These are phyloP conservation scores for Drosophila nigromelanica DNA, from an alignment of 1,140 invertebrate genomes.

Conservation along the genomic window DNA sequence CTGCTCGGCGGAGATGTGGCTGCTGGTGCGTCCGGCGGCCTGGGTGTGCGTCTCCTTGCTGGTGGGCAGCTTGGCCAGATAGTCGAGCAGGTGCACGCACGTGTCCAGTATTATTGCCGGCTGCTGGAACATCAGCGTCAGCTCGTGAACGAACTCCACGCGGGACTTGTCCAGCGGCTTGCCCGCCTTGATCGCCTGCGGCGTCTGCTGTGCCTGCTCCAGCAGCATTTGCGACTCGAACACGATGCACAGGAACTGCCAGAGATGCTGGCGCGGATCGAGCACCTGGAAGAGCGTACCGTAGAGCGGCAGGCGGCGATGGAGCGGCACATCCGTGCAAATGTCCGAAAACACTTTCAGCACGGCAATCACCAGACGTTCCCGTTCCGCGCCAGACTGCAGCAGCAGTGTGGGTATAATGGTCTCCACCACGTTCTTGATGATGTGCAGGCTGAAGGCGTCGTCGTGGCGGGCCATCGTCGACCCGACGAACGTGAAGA, in stretches of 20 bases:
- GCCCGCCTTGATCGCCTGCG: slow-evolving; percentile 59
- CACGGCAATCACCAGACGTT: slow-evolving; percentile 86
- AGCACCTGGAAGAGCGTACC: slow-evolving; percentile 91
- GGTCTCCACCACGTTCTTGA: slow-evolving; percentile 94
- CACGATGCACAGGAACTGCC: slow-evolving; percentile 89
- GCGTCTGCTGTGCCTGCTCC: slow-evolving; percentile 41
- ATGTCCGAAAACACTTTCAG: slow-evolving; percentile 95
- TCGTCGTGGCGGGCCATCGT: slow-evolving; percentile 96
- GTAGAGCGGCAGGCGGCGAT: slow-evolving; percentile 92
- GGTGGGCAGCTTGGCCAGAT: slow-evolving; percentile 75
- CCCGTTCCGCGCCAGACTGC: slow-evolving; percentile 47
- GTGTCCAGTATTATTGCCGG: slow-evolving; percentile 87
- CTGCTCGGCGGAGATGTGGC: slow-evolving; percentile 62
- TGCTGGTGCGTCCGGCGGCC: slow-evolving; percentile 20
- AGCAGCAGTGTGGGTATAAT: slow-evolving; percentile 93
- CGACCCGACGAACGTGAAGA: slow-evolving; percentile 98
- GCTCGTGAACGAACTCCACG: slow-evolving; percentile 55
- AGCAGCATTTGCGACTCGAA: slow-evolving; percentile 87
- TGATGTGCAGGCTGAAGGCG: slow-evolving; percentile 96
- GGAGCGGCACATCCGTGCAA: slow-evolving; percentile 94
- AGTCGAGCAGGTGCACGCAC: slow-evolving; percentile 88
- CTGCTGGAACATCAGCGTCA: slow-evolving; percentile 49
- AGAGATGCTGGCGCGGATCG: slow-evolving; percentile 88
- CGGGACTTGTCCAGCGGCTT: slow-evolving; percentile 62
- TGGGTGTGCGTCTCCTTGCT: slow-evolving; percentile 62